Evolutionary conservation across 2,113 vertebrate genomes (phyloP), one percentile per base, ranked within the genome.

Genomic region (Stigmatopora argus): DNA sequence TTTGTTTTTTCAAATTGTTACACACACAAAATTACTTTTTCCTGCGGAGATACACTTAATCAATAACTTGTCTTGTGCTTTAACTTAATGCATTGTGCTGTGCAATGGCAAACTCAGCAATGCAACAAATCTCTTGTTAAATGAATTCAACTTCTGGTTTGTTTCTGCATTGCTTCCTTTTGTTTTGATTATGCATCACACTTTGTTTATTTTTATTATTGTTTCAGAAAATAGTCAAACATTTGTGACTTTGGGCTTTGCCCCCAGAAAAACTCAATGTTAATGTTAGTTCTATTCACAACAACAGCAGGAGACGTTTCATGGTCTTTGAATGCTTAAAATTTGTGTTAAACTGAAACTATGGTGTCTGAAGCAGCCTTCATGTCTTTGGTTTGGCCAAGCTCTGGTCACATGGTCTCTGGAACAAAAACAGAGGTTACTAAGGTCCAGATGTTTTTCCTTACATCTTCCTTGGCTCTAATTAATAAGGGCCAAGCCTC

Each of bases 401-500:
- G 55, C 63, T 65, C 61, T 55, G 76, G 75, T 74, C 72, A 48
- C 66, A 71, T 73, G 69, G 76, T 80, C 78, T 73, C 75, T 41
- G 57, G 78, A 75, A 79, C 66, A 62, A 56, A 31, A 31, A 31
- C 1, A 19, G 26, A 78, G 82, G 87, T 84, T 85, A 85, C 57
- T 79, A 78, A 83, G 61, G 75, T 78, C 65, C 69, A 82, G 72
- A 79, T 78, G 65, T 77, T 73, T 76, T 65, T 60, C 64, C 66
- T 66, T 47, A 69, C 70, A 83, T 86, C 78, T 80, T 82, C 79
- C 47, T 31, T 59, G 72, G 71, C 75, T 83, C 83, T 87, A 86
- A 88, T 86, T 82, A 88, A 83, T 85, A 84, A 78, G 85, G 69
- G 85, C 23, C 66, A 74, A 63, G 70, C 63, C 67, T 85, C 60